These are phyloP conservation scores for Lycaena phlaeas DNA, from an alignment of 2,888 invertebrate genomes.

Conservation along the genomic window DNA sequence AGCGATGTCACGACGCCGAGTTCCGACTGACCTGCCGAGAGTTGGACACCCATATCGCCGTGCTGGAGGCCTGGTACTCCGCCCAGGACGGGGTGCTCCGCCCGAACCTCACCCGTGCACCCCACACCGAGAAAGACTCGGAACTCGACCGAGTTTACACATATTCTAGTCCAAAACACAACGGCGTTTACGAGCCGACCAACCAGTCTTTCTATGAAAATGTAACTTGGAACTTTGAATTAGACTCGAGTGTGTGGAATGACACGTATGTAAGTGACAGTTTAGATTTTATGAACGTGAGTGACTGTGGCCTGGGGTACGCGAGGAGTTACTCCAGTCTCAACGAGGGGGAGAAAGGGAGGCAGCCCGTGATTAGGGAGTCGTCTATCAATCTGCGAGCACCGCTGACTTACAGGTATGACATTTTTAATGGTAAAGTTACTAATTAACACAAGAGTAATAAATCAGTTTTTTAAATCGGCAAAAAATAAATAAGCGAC, in stretches of 20 bases:
- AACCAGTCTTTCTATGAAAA: constrained; percentile 45
- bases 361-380: constrained; percentile 31
- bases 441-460: too few relatives aligned
- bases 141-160: constrained; percentile 52
- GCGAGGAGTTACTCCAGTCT: constrained; percentile 58
- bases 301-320: constrained; percentile 38
- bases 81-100: constrained; percentile 43
- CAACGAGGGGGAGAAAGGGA: constrained; percentile 52
- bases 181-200: constrained; percentile 47
- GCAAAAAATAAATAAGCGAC: too few relatives aligned
- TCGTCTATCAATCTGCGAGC: constrained; percentile 57
- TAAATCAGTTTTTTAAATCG: too few relatives aligned
- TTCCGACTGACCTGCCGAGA: constrained; percentile 76
- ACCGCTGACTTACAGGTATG: constrained; percentile 69
- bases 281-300: constrained; percentile 42
- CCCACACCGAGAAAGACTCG: constrained; percentile 51
- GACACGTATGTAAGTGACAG: constrained; percentile 36
- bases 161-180: constrained; percentile 63
- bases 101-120: constrained; percentile 31
- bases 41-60: constrained; percentile 75
- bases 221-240: constrained; percentile 22
- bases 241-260: constrained; percentile 36
- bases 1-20: constrained; percentile 73
- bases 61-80: constrained; percentile 76
- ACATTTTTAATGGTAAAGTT: too few relatives aligned